Evolutionary conservation across 2,113 vertebrate species (phyloP).

Genomic region (Corynorhinus townsendii): DNA sequence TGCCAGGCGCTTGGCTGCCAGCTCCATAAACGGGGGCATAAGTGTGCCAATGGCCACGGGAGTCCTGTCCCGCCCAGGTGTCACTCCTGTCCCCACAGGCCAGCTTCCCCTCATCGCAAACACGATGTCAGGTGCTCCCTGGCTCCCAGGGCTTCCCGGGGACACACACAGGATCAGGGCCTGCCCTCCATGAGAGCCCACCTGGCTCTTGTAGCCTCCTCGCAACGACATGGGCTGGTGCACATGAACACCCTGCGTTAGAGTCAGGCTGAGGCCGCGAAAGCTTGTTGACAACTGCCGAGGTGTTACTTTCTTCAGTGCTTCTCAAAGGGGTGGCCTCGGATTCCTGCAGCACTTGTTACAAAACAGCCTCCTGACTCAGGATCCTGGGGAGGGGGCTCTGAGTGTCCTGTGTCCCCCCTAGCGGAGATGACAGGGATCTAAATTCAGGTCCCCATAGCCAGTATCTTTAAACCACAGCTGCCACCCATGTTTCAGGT

Average conservation of each 20-base stretch:
- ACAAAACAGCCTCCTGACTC: neutral
- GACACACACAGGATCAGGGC: neutral
- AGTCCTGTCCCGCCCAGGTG: neutral
- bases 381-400: neutral
- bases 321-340: neutral
- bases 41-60: neutral
- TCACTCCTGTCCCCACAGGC: neutral
- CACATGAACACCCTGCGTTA: no score
- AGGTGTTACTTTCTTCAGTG: neutral
- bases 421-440: neutral
- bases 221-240: neutral
- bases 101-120: neutral
- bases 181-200: neutral
- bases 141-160: neutral
- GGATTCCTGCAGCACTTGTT: neutral
- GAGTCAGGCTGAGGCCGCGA: neutral
- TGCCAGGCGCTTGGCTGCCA: neutral
- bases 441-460: neutral
- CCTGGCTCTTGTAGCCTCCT: neutral
- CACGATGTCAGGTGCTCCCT: accelerated
- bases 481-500: neutral
- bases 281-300: neutral
- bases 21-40: neutral
- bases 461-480: neutral
- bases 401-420: neutral